Evolutionary conservation across 2,113 vertebrate species (phyloP).

Genomic region (Zosterops japonicus): DNA sequence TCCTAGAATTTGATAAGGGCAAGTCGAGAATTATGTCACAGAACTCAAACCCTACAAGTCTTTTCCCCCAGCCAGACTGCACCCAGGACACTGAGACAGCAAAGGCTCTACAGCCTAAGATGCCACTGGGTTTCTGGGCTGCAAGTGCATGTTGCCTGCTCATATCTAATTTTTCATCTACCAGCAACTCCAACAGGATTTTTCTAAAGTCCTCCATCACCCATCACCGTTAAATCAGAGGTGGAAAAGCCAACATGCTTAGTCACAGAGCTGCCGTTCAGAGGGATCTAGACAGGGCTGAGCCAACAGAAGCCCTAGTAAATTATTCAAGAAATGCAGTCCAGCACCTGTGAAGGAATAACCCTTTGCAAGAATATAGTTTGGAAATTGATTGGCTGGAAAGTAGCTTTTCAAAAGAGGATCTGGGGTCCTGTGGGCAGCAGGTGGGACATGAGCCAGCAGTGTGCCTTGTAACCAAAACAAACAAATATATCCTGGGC

Average conservation of each 20-base stretch:
- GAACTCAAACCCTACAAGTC: neutral
- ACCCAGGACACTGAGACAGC: neutral
- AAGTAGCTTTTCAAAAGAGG: neutral
- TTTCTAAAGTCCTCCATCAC: neutral
- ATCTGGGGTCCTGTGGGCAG: neutral
- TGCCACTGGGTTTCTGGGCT: neutral
- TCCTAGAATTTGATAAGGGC: neutral
- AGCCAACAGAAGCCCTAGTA: neutral
- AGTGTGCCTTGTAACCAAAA: neutral
- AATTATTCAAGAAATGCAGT: neutral
- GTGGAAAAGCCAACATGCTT: neutral
- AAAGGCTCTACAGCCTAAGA: neutral
- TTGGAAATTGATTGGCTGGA: neutral
- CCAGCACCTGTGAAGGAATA: neutral
- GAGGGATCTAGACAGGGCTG: neutral
- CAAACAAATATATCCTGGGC: neutral
- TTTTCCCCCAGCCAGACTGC: neutral
- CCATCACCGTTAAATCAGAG: neutral
- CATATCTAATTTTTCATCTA: neutral
- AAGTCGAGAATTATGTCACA: accelerated
- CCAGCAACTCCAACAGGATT: neutral
- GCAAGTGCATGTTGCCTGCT: neutral
- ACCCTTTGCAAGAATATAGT: neutral
- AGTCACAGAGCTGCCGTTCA: neutral
- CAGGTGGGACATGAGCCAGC: neutral